Evolutionary conservation across 2,888 invertebrate genomes (phyloP).

Genomic region (Carpatolechia fugitivella): DNA sequence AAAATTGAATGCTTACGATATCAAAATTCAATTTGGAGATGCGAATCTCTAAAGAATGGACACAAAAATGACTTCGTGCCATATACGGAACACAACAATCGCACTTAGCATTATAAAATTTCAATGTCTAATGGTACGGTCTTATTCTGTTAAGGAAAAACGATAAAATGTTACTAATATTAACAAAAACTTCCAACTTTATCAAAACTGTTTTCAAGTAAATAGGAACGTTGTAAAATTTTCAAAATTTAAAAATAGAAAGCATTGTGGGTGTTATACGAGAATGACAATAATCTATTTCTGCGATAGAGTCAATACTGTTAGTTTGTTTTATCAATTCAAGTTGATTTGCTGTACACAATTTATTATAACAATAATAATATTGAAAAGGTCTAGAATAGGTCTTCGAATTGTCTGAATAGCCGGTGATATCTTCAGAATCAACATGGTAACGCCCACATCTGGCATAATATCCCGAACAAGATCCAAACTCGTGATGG

Average conservation of each 20-base stretch:
- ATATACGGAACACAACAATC: conserved; percentile 38
- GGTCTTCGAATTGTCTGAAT: conserved; percentile 30
- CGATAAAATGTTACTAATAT: too few relatives aligned
- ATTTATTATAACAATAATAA: not conserved
- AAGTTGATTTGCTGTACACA: too few relatives aligned
- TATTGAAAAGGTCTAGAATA: conserved; percentile 33
- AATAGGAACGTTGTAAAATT: too few relatives aligned
- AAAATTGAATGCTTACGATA: conserved; percentile 19
- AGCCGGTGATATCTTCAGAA: conserved; percentile 54
- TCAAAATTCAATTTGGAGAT: conserved; percentile 34
- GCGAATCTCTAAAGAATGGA: conserved; percentile 32
- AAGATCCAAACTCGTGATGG: conserved; percentile 53
- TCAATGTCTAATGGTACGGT: conserved; percentile 15
- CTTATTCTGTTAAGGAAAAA: conserved; percentile 22
- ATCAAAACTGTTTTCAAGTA: too few relatives aligned
- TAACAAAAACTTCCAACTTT: too few relatives aligned
- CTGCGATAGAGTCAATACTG: too few relatives aligned
- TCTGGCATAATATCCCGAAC: conserved; percentile 47
- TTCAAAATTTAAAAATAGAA: too few relatives aligned
- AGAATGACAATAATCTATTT: too few relatives aligned
- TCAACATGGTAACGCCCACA: conserved; percentile 63
- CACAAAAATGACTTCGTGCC: conserved; percentile 37
- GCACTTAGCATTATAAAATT: conserved; percentile 32
- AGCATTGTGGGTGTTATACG: too few relatives aligned
- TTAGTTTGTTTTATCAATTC: too few relatives aligned